Base-by-base conservation (phyloP, 1,140 invertebrate species). In the Meloidogyne floridensis region DNA sequence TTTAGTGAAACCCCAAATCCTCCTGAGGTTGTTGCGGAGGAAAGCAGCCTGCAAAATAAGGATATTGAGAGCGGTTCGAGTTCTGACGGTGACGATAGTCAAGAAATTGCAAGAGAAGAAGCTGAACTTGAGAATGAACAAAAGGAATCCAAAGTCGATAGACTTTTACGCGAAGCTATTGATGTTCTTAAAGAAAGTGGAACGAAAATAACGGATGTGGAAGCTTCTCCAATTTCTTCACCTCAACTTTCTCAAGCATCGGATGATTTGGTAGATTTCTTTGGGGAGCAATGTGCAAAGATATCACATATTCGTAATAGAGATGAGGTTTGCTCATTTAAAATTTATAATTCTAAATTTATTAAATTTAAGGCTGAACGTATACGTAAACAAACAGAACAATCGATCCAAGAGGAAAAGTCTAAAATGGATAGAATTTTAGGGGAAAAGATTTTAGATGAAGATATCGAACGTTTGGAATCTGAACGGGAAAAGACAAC, bases 281-380 rank as follows among this genome's bases (percentile, higher is more conserved):
- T 88, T 65, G 77, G 71, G 10, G 87, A 86, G 43, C 81, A 87
- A 56, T 83, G 80, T 11, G 87, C 89, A 53, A 88, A 88, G 78
- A 89, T 88, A 18, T 77, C 80, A 0, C 87, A 87, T 75, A 87
- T 88, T 42, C 51, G 75, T 43, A 77, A 84, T 6, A 72, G 76
- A 53, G 77, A 84, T n/a, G 71, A 84, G 18, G 83, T 83, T 11
- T 47, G 47, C 4, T 8, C 7, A 47, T 47, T 47, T 47, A 8
- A 56, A 69, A 59, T 18, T 13, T 82, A 4, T 9, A 43, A 8
- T 15, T 81, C 2, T 10, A 32, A 8, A 79, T 11, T 43, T 72
- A 9, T 77, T 42, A 70, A 77, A 18, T 82, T 82, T 51, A 56
- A 83, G 82, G 82, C 75, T 53, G 83, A 75, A 15, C 56, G 83